Conservation (phyloP, 2,797 vertebrate genomes). For the Apodemus agrarius region DNA sequence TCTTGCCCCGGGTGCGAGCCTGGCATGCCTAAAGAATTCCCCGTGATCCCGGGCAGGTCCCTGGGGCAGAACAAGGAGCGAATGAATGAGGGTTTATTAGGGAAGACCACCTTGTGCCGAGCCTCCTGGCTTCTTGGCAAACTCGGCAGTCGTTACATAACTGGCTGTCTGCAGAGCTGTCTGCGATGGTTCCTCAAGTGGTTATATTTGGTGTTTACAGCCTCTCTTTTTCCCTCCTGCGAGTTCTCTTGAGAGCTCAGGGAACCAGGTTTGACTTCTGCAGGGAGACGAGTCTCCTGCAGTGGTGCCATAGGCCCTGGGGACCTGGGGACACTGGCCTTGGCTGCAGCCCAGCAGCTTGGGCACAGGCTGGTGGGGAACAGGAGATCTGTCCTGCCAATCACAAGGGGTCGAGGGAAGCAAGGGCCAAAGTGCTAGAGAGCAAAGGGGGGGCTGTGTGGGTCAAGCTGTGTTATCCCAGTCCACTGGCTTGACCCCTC, state of each 20-base stretch:
- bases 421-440: neutral
- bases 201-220: constrained; percentile 57
- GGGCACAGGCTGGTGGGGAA: neutral
- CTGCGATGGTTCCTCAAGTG: neutral
- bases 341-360: neutral
- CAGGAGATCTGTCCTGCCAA: neutral
- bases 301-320: neutral
- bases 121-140: neutral
- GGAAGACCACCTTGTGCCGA: neutral
- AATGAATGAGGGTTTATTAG: neutral
- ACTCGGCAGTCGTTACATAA: constrained; percentile 58
- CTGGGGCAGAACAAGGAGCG: neutral
- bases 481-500: neutral
- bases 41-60: neutral
- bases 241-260: neutral
- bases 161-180: neutral
- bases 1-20: neutral
- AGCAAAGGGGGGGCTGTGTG: neutral
- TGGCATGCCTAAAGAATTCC: no score
- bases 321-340: neutral
- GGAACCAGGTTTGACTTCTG: neutral
- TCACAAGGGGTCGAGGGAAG: neutral
- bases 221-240: constrained; percentile 8
- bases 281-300: neutral
- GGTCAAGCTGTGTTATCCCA: rapidly evolving